Evolutionary conservation across 2,888 invertebrate genomes (phyloP).

Genomic region (Thyatira batis): DNA sequence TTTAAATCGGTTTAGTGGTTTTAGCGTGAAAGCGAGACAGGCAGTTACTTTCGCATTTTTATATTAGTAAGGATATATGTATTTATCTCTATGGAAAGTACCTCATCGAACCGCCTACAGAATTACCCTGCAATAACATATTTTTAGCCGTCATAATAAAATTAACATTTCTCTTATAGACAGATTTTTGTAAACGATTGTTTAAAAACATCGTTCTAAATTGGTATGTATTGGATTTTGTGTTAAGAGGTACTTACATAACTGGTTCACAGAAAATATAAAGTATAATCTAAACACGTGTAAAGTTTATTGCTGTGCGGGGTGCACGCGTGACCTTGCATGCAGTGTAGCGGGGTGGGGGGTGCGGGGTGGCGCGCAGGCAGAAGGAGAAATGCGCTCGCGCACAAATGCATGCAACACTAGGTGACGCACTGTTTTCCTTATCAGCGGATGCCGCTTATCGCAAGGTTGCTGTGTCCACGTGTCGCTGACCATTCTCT

Average conservation of each 20-base stretch:
- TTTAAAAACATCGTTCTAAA: too few species aligned
- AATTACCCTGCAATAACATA: too few species aligned
- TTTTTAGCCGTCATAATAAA: too few species aligned
- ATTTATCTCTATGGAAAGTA: too few species aligned
- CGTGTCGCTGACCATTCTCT: constrained; percentile 57
- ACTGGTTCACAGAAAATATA: constrained; percentile 17
- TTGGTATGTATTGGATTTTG: background rate
- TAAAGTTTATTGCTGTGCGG: constrained; percentile 48
- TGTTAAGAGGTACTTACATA: background rate
- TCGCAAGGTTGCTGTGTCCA: constrained; percentile 65
- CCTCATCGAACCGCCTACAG: too few species aligned
- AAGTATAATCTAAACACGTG: constrained; percentile 52
- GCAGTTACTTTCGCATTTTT: too few species aligned
- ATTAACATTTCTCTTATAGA: too few species aligned
- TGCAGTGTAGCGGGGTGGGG: constrained; percentile 19
- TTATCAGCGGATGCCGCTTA: constrained; percentile 72
- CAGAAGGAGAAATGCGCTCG: constrained; percentile 60
- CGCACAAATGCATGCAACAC: constrained; percentile 24
- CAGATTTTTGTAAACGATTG: too few species aligned
- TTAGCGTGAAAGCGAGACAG: too few species aligned
- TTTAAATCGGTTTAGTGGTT: too few species aligned
- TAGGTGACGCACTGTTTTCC: constrained; percentile 43
- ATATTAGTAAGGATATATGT: too few species aligned
- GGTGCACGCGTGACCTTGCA: constrained; percentile 60
- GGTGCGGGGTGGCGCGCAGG: constrained; percentile 18